Conservation (phyloP, 2,113 vertebrate species). For the Orientallactaga bullata region DNA sequence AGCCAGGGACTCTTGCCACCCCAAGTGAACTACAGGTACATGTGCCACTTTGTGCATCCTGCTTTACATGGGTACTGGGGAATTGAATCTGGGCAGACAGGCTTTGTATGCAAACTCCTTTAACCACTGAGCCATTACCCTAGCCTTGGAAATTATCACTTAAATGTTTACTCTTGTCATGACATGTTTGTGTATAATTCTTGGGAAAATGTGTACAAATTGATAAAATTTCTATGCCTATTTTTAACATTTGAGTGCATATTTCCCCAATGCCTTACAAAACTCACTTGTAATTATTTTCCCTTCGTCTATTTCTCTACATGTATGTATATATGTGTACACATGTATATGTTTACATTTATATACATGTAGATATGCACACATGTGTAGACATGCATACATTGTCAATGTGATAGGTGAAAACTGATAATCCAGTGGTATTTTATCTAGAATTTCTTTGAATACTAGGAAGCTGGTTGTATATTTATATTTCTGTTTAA, state of each 20-base stretch:
- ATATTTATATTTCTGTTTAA: not conserved
- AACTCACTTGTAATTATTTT: not conserved
- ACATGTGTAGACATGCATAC: no score
- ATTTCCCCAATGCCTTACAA: not conserved
- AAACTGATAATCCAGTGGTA: not conserved
- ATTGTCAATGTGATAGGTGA: not conserved
- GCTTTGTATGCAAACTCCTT: no score
- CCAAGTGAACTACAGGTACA: no score
- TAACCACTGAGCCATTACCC: no score
- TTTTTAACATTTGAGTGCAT: not conserved
- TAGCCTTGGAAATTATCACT: not conserved
- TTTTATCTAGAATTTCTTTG: slow-evolving; percentile 18
- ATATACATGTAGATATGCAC: not conserved
- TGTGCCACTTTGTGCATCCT: no score
- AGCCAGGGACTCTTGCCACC: no score
- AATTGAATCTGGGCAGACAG: no score
- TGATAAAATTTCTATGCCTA: not conserved
- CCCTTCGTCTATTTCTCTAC: not conserved
- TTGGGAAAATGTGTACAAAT: not conserved
- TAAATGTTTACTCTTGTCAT: not conserved
- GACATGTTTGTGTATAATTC: not conserved
- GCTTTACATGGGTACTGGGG: no score
- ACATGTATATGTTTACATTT: not conserved
- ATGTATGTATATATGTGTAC: not conserved
- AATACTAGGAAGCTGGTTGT: not conserved